Base-by-base conservation (phyloP, 2,113 vertebrate genomes). In the Grammomys surdaster region DNA sequence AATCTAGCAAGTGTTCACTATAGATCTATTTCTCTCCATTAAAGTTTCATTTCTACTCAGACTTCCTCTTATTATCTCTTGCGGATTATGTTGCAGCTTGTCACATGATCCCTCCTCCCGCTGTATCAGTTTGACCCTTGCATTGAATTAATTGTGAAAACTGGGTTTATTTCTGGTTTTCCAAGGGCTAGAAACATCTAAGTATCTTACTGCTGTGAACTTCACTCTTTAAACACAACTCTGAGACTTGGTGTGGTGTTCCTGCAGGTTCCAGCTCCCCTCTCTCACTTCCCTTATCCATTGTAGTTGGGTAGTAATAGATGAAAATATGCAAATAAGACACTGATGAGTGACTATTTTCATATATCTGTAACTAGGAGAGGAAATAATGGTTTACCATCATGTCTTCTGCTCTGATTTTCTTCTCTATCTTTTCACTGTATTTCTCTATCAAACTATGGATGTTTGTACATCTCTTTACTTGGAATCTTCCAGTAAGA, bases 1-100 rank as follows among this genome's bases (percentile, higher is more conserved):
- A 88, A 91, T 76, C 96, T 92, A 90, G 89, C 51, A 93, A 85
- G 48, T 0, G 24, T 56, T 92, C 63, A 58, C 3, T 75, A 56
- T 33, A 4, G 78, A 90, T 84, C 89, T 90, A 77, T 95, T 97
- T 97, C 63, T 92, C 81, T 0, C 78, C 82, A 73, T 97, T 87
- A 20, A 75, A 88, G 93, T 97, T 98, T 97, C 56, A 48, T 89
- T 97, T 98, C 91, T 97, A n/a, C 95, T 89, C 88, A 84, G 8
- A 75, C 95, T 96, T 97, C 97, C 95, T 58, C 96, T 97, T 95
- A 51, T 56, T 19, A 54, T 13, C 69, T 89, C 81, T 89, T 60
- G 95, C 43, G 20, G 26, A 70, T 46, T 46, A 16, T 33, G 85
- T 94, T 88, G 94, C 78, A 89, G 48, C 4, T 43, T 13, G 67